phyloP scores from a whole-genome alignment of 2,113 vertebrate species.

The Oreochromis spilurus region DNA sequence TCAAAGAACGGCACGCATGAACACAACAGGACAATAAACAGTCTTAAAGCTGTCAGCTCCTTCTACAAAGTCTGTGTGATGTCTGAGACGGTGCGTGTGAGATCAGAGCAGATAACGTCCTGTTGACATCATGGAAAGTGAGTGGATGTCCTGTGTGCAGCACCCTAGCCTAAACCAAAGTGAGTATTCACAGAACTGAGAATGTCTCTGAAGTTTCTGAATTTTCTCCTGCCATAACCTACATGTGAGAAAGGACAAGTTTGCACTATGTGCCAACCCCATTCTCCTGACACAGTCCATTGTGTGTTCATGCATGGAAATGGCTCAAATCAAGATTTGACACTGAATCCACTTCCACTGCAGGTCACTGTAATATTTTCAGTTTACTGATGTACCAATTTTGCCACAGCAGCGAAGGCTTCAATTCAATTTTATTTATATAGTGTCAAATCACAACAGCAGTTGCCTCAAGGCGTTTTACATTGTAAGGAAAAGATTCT shows the following conservation, averaged over 20 bases:
- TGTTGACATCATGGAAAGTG: neutral
- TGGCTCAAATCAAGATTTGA: neutral
- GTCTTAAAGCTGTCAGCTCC: neutral
- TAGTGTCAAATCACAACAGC: neutral
- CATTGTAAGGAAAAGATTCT: neutral
- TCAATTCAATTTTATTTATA: neutral
- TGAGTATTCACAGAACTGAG: neutral
- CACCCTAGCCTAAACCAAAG: neutral
- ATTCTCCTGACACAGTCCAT: neutral
- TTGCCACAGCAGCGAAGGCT: neutral
- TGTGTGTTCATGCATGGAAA: neutral
- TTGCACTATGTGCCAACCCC: neutral
- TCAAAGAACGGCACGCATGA: neutral
- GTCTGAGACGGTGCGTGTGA: neutral
- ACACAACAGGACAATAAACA: neutral
- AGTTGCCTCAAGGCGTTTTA: neutral
- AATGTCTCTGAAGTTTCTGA: neutral
- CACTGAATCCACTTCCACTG: neutral
- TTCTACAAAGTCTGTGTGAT: neutral
- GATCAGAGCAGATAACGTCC: neutral
- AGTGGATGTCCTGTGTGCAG: neutral
- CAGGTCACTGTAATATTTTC: neutral
- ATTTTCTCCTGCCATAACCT: fast-evolving
- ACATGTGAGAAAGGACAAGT: neutral
- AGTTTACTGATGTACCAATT: neutral